Evolutionary conservation across 2,888 invertebrate species (phyloP).

Genomic region (Abrostola tripartita): DNA sequence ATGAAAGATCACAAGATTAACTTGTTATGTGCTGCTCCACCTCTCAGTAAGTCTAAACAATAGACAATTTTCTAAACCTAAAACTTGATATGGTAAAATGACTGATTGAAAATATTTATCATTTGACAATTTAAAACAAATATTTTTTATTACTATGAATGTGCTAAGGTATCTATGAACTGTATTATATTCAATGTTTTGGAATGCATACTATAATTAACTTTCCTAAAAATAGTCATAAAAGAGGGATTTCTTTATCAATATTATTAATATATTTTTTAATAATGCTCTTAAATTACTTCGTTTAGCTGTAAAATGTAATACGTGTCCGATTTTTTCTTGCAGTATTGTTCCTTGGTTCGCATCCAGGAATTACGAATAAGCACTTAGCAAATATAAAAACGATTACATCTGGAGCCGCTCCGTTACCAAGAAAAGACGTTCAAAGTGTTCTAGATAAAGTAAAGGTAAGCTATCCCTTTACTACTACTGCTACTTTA

Average conservation of each 20-base stretch:
- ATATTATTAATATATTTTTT: conserved; percentile 2
- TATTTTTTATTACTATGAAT: too few species aligned
- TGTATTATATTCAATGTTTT: too few species aligned
- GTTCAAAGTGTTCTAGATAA: conserved; percentile 84
- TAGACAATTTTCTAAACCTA: too few species aligned
- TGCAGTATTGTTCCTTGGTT: conserved; percentile 90
- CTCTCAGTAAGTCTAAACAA: conserved; percentile 88
- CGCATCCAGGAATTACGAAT: conserved; percentile 88
- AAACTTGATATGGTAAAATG: too few species aligned
- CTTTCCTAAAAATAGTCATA: too few species aligned
- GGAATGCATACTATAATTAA: too few species aligned
- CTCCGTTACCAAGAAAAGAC: conserved; percentile 89
- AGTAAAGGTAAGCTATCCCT: conserved; percentile 64
- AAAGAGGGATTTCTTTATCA: too few species aligned
- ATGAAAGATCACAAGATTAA: conserved; percentile 89
- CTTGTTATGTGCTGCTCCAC: conserved; percentile 91
- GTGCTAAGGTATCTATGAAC: too few species aligned
- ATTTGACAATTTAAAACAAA: too few species aligned
- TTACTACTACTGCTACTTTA: too few species aligned
- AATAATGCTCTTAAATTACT: too few species aligned
- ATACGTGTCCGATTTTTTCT: conserved; percentile 4
- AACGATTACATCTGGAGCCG: conserved; percentile 89
- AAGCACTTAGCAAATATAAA: conserved; percentile 88
- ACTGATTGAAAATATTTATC: too few species aligned
- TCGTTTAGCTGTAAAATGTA: neutral